phyloP scores from a whole-genome alignment of 1,140 invertebrate genomes.

The Euura saliciscinereae region DNA sequence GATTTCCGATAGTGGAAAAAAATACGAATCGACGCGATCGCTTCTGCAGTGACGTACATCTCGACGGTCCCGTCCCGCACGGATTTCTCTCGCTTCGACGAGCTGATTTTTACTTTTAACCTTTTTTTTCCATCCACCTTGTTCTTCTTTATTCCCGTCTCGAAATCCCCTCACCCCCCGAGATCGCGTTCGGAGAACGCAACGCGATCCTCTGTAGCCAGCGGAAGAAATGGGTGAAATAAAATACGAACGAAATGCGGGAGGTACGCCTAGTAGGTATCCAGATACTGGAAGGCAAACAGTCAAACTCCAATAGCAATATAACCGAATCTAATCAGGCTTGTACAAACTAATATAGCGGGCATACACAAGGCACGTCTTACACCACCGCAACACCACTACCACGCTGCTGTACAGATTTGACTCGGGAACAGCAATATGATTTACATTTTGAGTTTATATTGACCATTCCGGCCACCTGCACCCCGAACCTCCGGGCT shows the following conservation, averaged over 20 bases:
- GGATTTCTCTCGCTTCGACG: not conserved
- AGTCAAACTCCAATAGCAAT: constrained; percentile 36
- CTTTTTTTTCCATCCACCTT: not conserved
- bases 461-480: constrained; percentile 61
- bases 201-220: not conserved
- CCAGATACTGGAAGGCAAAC: constrained; percentile 28
- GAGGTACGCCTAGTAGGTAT: too few relatives aligned
- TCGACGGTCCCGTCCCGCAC: not conserved
- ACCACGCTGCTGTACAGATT: not conserved
- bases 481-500: constrained; percentile 44
- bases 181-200: not conserved
- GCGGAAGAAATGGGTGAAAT: not conserved
- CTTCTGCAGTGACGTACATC: not conserved
- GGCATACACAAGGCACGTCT: not conserved
- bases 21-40: not conserved
- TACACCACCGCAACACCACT: constrained; percentile 12
- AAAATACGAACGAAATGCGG: not conserved
- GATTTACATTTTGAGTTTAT: constrained; percentile 61
- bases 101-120: not conserved
- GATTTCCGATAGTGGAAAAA: not conserved
- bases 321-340: constrained; percentile 48
- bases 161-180: too few relatives aligned
- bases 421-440: constrained; percentile 49
- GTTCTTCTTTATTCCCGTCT: not conserved
- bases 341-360: constrained; percentile 49